Evolutionary conservation across 1,140 invertebrate species (phyloP), one percentile per base, ranked within the genome.

Genomic region (Prorops nasuta): DNA sequence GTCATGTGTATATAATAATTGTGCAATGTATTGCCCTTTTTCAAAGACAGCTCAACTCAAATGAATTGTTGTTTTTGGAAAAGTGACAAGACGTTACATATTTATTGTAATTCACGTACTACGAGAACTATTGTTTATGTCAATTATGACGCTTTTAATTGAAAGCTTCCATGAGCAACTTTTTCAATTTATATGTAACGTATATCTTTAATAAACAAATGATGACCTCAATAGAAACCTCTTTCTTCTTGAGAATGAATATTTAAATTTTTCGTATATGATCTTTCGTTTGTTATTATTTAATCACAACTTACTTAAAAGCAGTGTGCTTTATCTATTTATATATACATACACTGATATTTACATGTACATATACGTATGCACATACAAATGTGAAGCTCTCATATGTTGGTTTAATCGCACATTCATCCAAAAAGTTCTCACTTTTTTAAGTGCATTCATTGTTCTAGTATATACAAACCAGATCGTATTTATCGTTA

Each of bases 391-490:
- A 45, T 36, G 20, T 49, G 38, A 53, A 49, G 46, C 50, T 44
- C 40, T 52, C 47, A 47, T 53, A 46, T 53, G 49, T 45, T 57
- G 58, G 51, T 51, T 49, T 56, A 47, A 58, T 40, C 47, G 37
- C 31, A 49, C 65, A 63, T 54, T 60, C 65, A 54, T 32, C 34
- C 57, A 49, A 32, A 44, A n/a, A n/a, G n/a, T n/a, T n/a, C n/a
- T n/a, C n/a, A 28, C 10, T 28, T 10, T 28, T 28, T 28, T 40
- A 54, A 49, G 44, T 64, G 42, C 41, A 44, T 24, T 38, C 54
- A 43, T 42, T 37, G 31, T 22, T 35, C n/a, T 44, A 10, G 12
- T 14, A 15, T 40, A 45, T 14, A 41, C 41, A 21, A 15, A 19
- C 41, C 14, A 51, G 44, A 56, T 59, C 53, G 49, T 49, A 54